phyloP scores from a whole-genome alignment of 2,888 invertebrate species.

The Dryocosmus kuriphilus region DNA sequence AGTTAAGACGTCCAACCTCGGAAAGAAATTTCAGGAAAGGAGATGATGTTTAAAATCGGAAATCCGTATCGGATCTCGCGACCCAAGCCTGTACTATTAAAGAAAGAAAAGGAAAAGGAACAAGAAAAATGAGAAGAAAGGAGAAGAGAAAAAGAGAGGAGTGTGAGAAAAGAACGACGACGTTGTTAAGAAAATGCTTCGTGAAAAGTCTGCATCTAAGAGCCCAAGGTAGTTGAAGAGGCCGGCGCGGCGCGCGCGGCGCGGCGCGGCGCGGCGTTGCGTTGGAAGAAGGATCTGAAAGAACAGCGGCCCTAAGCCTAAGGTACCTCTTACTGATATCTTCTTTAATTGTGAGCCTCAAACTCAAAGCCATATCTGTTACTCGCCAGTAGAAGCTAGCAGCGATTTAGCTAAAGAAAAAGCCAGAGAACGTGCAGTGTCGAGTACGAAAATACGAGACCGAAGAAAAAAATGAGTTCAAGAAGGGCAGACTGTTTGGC shows the following conservation, averaged over 20 bases:
- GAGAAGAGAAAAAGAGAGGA: conserved; percentile 31
- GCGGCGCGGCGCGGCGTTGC: too few relatives aligned
- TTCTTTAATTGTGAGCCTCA: conserved; percentile 66
- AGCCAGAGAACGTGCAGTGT: conserved; percentile 23
- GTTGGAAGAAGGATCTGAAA: conserved; percentile 49
- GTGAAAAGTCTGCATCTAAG: conserved; percentile 53
- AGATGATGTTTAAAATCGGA: conserved; percentile 31
- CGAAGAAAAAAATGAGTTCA: neutral
- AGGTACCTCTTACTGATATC: conserved; percentile 63
- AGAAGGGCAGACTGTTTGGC: neutral
- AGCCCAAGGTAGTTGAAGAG: conserved; percentile 52
- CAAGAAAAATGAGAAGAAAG: conserved; percentile 44
- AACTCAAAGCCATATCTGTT: conserved; percentile 22
- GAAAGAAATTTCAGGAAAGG: neutral
- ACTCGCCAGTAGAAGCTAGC: conserved; percentile 5
- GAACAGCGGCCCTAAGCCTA: conserved; percentile 49
- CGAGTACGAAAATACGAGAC: conserved; percentile 14
- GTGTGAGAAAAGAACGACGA: conserved; percentile 51
- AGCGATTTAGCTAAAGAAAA: conserved; percentile 11
- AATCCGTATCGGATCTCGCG: conserved; percentile 22
- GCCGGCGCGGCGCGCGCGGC: too few relatives aligned
- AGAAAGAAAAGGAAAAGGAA: conserved; percentile 44
- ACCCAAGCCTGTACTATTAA: conserved; percentile 45
- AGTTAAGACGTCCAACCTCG: neutral
- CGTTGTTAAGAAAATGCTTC: conserved; percentile 55